Base-by-base conservation (phyloP, 2,888 invertebrate species). In the Plusia festucae region DNA sequence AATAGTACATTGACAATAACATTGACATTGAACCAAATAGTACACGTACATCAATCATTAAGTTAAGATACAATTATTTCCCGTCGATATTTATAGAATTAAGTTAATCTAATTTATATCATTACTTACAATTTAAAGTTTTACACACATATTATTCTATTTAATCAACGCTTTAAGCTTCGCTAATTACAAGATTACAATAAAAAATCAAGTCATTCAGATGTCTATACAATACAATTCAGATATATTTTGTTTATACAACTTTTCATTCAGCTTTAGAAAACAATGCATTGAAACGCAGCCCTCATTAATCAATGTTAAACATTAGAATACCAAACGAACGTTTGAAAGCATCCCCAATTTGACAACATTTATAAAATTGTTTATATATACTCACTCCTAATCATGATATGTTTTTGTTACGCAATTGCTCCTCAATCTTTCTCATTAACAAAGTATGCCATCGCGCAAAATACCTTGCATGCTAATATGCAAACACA, bases 351-450 rank as follows among this genome's bases (percentile, higher is more conserved):
- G 54, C 65, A 49, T 69, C 60, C 57, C 63, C 64, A 63, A 58
- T 60, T 71, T 68, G 78, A 92, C 90, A 90, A 91, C 90, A 90
- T 83, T 89, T 90, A 91, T 89, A 91, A 73, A 83, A 90, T 82
- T 78, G 81, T 83, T 85, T 85, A 88, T 76, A 89, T 87, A 87
- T 85, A 90, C 84, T 93, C 92, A 94, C 92, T 90, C 87, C 88
- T 89, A 88, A 83, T 85, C 82, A 90, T 94, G 94, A 94, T 94
- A 94, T 94, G 94, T 94, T 91, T 91, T 87, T 86, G 93, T 94
- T 93, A 87, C 91, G 81, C 74, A 78, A 84, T 85, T 86, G 85
- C 83, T 86, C 86, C 85, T 79, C 75, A 79, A 67, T 49, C 67
- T 68, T 70, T 78, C 67, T 72, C 67, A 65, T 68, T 68, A 70